Percentiles rank a stretch among this genome's conserved stretches.
These are phyloP conservation scores for Proteles cristata DNA, from an alignment of 2,113 vertebrate genomes.

Conservation along the genomic window DNA sequence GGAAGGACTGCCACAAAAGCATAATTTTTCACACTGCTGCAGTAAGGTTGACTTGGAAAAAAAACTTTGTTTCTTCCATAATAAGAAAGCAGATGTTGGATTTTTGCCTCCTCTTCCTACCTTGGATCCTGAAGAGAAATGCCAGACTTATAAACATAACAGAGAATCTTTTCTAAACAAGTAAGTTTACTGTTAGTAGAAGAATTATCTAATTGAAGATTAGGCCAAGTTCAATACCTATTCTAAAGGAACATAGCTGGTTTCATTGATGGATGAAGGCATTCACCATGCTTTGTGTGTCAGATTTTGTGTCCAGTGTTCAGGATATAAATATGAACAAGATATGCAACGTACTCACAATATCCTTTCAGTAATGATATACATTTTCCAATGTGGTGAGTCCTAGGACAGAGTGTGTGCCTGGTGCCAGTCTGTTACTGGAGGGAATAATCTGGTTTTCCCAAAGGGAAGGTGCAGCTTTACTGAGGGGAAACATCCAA, in stretches of 20 bases:
- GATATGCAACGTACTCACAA: not conserved
- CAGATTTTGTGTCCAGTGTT: not conserved
- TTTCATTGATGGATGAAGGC: not conserved
- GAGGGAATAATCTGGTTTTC: not conserved
- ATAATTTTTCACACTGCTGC: slow-evolving; percentile 75
- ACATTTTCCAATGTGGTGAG: not conserved
- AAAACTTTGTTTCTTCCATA: slow-evolving; percentile 75
- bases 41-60: slow-evolving; percentile 58
- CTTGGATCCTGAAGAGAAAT: slow-evolving; percentile 75
- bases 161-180: slow-evolving; percentile 49
- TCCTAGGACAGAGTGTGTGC: not conserved
- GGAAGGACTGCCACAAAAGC: slow-evolving; percentile 62
- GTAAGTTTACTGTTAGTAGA: slow-evolving; percentile 72
- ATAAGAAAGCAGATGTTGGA: slow-evolving; percentile 72
- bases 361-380: not conserved
- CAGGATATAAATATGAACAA: not conserved
- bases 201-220: not conserved
- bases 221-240: not conserved
- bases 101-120: slow-evolving; percentile 71
- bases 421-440: not conserved
- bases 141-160: slow-evolving; percentile 73
- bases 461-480: not conserved
- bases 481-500: not conserved
- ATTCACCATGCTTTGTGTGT: not conserved
- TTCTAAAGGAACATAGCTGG: not conserved